Base-by-base conservation (phyloP, 1,140 invertebrate genomes). In the Philotrypesis tridentata region DNA sequence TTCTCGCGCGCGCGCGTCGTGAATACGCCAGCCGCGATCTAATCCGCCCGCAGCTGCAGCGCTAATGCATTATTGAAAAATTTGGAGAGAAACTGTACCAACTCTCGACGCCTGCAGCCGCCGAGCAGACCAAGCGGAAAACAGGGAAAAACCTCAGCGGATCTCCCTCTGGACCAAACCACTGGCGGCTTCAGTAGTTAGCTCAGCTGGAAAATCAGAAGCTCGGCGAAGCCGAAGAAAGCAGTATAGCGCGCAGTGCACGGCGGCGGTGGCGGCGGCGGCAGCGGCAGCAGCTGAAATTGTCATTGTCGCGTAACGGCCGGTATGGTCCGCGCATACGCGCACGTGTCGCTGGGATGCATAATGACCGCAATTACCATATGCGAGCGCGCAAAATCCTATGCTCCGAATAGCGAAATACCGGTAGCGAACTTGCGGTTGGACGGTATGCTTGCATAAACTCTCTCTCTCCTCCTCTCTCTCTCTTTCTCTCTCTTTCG, bases 311-410 rank as follows among this genome's bases (percentile, higher is more conserved):
- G 7, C 67, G 67, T 70, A 70, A 70, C 67, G 67, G 67, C 48
- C 48, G 43, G 43, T 48, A 12, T 12, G 27, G 67, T 21, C 17
- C 67, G 29, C n/a, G n/a, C n/a, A n/a, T n/a, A n/a, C n/a, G n/a
- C 11, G 25, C 29, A 70, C 48, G 48, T 55, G 29, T 70, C 21
- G 31, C 74, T 23, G 1, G 37, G 55, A n/a, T 25, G 2, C 55
- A 70, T 84, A 75, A 82, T 79, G 68, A 68, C 72, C 65, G 21
- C 82, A 72, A 85, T 85, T 85, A 85, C 82, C 84, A 85, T 83
- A 68, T 82, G 80, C 60, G 77, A 73, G 82, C 84, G 80, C 79
- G 70, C 74, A 40, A 61, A 83, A 83, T 79, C 40, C 12, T 17
- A 55, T 55, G 48, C 48, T 17, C 48, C n/a, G 48, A 17, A 55